These are phyloP conservation scores for Coracias cyanogaster DNA, from an alignment of 2,797 vertebrate genomes.

Conservation along the genomic window DNA sequence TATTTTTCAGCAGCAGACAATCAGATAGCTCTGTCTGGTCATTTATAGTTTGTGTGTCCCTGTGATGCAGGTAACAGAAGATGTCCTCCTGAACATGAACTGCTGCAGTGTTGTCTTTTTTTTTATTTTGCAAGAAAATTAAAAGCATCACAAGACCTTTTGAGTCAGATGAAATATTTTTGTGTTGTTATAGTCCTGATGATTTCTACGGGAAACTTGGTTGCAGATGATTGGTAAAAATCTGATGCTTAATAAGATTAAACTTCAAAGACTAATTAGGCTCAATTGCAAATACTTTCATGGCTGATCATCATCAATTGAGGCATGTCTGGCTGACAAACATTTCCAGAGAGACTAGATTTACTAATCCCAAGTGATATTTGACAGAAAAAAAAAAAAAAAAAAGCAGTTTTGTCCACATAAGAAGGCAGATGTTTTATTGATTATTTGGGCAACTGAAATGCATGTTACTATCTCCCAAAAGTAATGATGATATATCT, in stretches of 20 bases:
- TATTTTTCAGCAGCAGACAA: neutral
- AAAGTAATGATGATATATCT: neutral
- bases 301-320: slow-evolving; percentile 5
- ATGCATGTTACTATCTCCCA: accelerated
- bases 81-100: neutral
- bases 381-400: neutral
- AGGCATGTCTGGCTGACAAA: neutral
- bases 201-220: neutral
- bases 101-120: neutral
- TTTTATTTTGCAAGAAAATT: neutral
- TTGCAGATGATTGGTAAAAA: neutral
- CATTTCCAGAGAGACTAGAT: neutral
- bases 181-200: neutral
- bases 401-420: neutral
- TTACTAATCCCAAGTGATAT: neutral
- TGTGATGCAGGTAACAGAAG: neutral
- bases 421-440: neutral
- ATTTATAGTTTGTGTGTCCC: neutral
- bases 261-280: slow-evolving; percentile 23
- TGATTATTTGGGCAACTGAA: neutral
- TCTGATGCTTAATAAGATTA: slow-evolving; percentile 7
- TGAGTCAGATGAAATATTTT: neutral
- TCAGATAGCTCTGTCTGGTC: neutral
- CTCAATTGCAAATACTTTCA: neutral
- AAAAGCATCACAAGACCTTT: neutral